Conservation (phyloP, 2,797 vertebrate species). For the Alosa sapidissima region DNA sequence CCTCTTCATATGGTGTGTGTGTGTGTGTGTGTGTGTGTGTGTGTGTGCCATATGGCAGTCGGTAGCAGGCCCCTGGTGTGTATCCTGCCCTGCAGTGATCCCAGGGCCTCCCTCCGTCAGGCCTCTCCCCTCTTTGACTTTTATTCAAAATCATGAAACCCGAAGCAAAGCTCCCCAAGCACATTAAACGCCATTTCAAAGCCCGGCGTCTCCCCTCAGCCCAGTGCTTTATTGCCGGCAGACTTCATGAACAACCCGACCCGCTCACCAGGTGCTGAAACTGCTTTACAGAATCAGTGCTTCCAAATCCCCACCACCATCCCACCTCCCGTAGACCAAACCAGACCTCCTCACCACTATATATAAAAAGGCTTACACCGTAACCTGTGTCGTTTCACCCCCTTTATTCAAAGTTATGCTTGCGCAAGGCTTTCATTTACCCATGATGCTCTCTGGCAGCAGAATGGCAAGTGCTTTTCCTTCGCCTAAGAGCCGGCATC, state of each 20-base stretch:
- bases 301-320: background rate
- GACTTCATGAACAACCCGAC: constrained; percentile 46
- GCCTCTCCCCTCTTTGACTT: constrained; percentile 33
- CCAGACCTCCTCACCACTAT: background rate
- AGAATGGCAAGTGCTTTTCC: background rate
- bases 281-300: background rate
- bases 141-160: constrained; percentile 44
- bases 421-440: background rate
- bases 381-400: background rate
- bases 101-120: constrained; percentile 27
- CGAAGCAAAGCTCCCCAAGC: constrained; percentile 42
- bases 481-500: background rate
- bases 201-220: constrained; percentile 16
- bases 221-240: constrained; percentile 54
- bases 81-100: constrained; percentile 2
- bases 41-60: background rate
- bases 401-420: background rate
- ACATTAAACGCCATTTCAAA: constrained; percentile 46
- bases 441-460: constrained; percentile 22
- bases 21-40: background rate
- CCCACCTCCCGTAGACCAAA: background rate
- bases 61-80: background rate
- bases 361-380: background rate
- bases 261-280: constrained; percentile 56
- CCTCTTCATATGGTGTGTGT: too few species aligned